These are phyloP conservation scores for Forbesichthys agassizii DNA, from an alignment of 2,113 vertebrate genomes.

Conservation along the genomic window DNA sequence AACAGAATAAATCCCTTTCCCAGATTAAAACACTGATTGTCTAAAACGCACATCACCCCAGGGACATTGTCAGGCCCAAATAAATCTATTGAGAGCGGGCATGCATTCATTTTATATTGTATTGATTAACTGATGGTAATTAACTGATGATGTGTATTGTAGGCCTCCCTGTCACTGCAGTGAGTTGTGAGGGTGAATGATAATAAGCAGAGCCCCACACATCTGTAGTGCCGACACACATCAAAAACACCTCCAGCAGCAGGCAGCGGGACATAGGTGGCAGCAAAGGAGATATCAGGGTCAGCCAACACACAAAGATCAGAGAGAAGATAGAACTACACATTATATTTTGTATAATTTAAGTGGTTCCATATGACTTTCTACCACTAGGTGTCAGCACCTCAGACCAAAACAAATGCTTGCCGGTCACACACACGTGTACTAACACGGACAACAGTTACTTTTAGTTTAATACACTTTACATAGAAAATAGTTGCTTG, in stretches of 20 bases:
- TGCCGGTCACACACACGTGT: too few species aligned
- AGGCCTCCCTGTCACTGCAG: neutral
- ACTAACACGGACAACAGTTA: too few species aligned
- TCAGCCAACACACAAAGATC: constrained; percentile 8
- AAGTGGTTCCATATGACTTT: neutral
- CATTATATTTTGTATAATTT: neutral
- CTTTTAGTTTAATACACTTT: too few species aligned
- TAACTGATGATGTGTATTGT: neutral
- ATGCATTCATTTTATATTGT: too few species aligned
- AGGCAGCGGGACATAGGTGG: constrained; percentile 35
- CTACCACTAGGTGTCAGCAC: neutral
- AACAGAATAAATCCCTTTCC: too few species aligned
- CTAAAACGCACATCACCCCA: too few species aligned
- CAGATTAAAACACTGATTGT: too few species aligned
- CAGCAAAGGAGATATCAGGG: constrained; percentile 15
- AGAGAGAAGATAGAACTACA: constrained; percentile 9
- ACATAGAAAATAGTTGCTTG: too few species aligned
- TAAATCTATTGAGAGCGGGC: too few species aligned
- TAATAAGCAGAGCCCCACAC: neutral
- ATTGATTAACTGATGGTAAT: too few species aligned
- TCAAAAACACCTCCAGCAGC: constrained; percentile 39
- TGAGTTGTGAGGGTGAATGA: constrained; percentile 8
- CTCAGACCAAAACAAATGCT: neutral
- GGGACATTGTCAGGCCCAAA: too few species aligned
- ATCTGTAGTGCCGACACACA: constrained; percentile 20